These are phyloP conservation scores for Bos javanicus DNA, from an alignment of 2,113 vertebrate genomes.

Conservation along the genomic window DNA sequence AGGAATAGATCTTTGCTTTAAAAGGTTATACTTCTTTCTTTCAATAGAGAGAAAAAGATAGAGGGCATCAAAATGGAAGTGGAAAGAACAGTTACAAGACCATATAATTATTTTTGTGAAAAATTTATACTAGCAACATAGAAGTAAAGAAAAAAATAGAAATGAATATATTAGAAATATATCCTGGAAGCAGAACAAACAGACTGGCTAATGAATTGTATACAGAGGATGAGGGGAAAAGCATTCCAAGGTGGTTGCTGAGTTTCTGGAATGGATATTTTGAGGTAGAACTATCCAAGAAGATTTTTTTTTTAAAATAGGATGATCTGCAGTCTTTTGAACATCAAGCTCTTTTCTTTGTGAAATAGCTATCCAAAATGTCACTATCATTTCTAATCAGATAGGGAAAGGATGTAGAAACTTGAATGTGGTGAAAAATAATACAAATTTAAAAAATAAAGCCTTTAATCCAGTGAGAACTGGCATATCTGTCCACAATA, in stretches of 20 bases:
- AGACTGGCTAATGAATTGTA: background rate
- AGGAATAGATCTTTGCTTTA: background rate
- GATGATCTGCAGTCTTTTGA: background rate
- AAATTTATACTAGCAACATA: background rate
- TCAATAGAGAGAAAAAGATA: background rate
- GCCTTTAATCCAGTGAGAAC: background rate
- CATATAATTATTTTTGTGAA: background rate
- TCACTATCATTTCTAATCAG: background rate
- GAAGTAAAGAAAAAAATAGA: background rate
- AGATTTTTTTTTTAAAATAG: background rate
- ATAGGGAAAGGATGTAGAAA: background rate
- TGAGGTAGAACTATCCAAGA: background rate
- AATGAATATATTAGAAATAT: background rate
- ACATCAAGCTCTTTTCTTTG: background rate
- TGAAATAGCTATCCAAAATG: background rate
- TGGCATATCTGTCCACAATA: background rate
- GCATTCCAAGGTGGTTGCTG: background rate
- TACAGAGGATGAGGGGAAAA: background rate
- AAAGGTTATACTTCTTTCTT: background rate
- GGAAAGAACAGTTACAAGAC: background rate
- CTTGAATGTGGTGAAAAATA: background rate
- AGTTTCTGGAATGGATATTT: background rate
- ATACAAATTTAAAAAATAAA: background rate
- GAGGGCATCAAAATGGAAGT: background rate
- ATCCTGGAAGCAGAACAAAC: background rate